These are phyloP conservation scores for Thera obeliscata DNA, from an alignment of 2,888 invertebrate species.

Conservation along the genomic window DNA sequence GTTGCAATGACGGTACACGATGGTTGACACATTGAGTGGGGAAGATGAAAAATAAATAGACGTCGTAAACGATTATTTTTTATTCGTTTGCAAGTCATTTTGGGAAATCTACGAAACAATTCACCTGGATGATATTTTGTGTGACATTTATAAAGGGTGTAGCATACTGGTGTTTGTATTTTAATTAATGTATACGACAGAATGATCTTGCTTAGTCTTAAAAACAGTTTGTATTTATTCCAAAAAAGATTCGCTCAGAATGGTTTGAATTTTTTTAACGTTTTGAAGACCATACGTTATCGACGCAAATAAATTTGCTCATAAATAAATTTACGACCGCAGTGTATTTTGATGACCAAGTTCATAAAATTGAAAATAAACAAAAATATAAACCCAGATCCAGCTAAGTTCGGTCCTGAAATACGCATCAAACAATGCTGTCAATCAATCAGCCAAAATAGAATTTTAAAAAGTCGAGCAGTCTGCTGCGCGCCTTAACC, in stretches of 20 bases:
- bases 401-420: conserved; percentile 28
- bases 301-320: background rate
- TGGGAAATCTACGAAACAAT: background rate
- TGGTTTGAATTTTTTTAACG: background rate
- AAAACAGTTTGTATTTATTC: too few species aligned
- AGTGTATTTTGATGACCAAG: background rate
- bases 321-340: conserved; percentile 4
- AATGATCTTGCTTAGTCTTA: too few species aligned
- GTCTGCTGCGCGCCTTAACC: conserved; percentile 40
- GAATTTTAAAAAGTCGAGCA: conserved; percentile 33
- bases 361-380: conserved; percentile 1
- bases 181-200: too few species aligned
- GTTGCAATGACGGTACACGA: conserved; percentile 1
- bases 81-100: conserved; percentile 5
- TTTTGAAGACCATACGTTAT: background rate
- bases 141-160: background rate
- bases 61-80: conserved; percentile 14
- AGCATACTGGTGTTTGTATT: background rate
- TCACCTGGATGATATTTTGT: conserved; percentile 7
- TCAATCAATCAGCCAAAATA: conserved; percentile 37
- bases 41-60: conserved; percentile 12
- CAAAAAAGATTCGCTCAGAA: too few species aligned
- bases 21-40: conserved; percentile 12
- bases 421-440: conserved; percentile 39
- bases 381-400: conserved; percentile 19